Evolutionary conservation across 2,888 invertebrate species (phyloP).

Genomic region (Ephialtes manifestator): DNA sequence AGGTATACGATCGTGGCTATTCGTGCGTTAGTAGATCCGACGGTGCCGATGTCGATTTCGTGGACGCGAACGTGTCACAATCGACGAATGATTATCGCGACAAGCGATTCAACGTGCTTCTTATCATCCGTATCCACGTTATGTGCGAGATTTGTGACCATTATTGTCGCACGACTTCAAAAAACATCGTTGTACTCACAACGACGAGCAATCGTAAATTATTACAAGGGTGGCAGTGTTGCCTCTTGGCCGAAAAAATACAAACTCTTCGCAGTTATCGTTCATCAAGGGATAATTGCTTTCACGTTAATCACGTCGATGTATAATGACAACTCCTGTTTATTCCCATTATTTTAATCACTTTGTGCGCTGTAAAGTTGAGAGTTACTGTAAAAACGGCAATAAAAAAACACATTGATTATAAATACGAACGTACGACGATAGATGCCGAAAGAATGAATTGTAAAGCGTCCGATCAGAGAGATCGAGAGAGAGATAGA

Average conservation of each 20-base stretch:
- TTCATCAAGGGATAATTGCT: neutral
- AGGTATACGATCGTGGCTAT: neutral
- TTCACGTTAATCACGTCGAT: neutral
- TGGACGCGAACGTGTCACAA: neutral
- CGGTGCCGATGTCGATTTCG: neutral
- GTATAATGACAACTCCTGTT: neutral
- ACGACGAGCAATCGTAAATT: neutral
- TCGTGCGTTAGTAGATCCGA: neutral
- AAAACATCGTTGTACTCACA: neutral
- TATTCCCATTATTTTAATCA: neutral
- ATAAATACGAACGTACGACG: neutral
- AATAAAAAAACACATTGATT: neutral
- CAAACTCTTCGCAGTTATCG: neutral
- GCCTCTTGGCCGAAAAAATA: neutral
- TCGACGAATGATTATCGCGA: slow-evolving; percentile 12
- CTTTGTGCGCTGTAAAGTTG: neutral
- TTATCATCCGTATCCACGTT: neutral
- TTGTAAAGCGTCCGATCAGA: slow-evolving; percentile 56
- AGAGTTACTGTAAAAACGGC: neutral
- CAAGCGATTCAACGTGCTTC: neutral
- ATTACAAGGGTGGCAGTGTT: neutral
- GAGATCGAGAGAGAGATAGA: slow-evolving; percentile 63
- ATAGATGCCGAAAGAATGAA: slow-evolving; percentile 45
- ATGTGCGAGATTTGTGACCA: neutral
- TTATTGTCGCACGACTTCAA: neutral